These are phyloP conservation scores for Lasius fuliginosus DNA, from an alignment of 2,888 invertebrate species.

Conservation along the genomic window DNA sequence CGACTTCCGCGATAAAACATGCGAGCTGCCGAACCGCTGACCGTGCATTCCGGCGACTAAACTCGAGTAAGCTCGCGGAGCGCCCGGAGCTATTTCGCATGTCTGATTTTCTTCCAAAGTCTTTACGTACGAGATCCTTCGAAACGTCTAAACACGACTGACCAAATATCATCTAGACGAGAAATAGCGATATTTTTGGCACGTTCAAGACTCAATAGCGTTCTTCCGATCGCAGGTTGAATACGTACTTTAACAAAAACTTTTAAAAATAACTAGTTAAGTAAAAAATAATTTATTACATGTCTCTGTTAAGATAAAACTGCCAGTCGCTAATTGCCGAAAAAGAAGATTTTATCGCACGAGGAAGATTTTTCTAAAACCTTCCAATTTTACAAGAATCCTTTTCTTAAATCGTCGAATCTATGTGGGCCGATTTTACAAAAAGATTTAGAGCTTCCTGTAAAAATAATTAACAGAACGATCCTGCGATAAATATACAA, in stretches of 20 bases:
- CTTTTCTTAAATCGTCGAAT: too few relatives aligned
- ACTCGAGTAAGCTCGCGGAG: constrained; percentile 49
- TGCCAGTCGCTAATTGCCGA: too few relatives aligned
- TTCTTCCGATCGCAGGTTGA: neutral
- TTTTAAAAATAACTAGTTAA: neutral
- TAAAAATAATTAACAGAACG: too few relatives aligned
- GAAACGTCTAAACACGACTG: constrained; percentile 31
- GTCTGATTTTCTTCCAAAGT: constrained; percentile 40
- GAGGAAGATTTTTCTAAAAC: too few relatives aligned
- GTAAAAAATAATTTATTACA: neutral
- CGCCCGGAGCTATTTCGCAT: constrained; percentile 36
- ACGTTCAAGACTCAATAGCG: neutral
- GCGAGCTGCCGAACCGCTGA: constrained; percentile 60
- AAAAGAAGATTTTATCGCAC: too few relatives aligned
- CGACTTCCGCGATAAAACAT: constrained; percentile 62
- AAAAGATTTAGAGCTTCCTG: too few relatives aligned
- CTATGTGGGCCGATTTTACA: too few relatives aligned
- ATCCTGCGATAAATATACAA: too few relatives aligned
- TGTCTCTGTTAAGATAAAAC: neutral
- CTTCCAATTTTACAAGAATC: too few relatives aligned
- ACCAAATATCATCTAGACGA: neutral
- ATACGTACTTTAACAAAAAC: neutral
- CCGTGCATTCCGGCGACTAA: constrained; percentile 56
- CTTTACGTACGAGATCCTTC: constrained; percentile 28
- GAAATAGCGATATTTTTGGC: neutral